A percentile compares a stretch with the other conserved stretches of the same genome.
Evolutionary conservation across 2,888 invertebrate species (phyloP).

Genomic region (Sphinx pinastri): DNA sequence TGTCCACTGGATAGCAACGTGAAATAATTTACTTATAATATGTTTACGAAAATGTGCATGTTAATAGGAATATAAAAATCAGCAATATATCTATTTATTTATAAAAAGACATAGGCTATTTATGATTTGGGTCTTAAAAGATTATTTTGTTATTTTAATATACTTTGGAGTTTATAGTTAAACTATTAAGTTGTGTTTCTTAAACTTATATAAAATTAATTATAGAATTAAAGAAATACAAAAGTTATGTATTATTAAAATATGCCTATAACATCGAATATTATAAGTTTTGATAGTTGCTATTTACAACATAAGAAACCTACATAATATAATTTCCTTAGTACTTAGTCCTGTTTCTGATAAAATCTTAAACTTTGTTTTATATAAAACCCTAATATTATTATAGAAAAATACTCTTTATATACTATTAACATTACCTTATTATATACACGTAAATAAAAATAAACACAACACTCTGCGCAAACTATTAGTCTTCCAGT

Average conservation of each 20-base stretch:
- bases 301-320: not conserved
- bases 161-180: no score
- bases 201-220: no score
- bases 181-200: no score
- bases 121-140: no score
- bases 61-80: no score
- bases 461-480: slow-evolving; percentile 13
- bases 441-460: slow-evolving; percentile 5
- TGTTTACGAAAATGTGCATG: no score
- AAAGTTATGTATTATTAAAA: not conserved
- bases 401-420: slow-evolving; percentile 8
- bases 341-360: slow-evolving; percentile 47
- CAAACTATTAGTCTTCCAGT: slow-evolving; percentile 24
- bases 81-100: no score
- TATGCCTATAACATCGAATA: not conserved
- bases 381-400: slow-evolving; percentile 36
- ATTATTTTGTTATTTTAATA: no score
- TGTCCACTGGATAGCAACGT: no score
- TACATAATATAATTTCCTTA: slow-evolving; percentile 12
- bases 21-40: no score
- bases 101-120: no score
- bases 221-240: not conserved
- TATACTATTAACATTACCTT: slow-evolving; percentile 33
- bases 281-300: not conserved
- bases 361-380: slow-evolving; percentile 43